Evolutionary conservation across 2,888 invertebrate species (phyloP).

Genomic region (Macrosiphum euphorbiae): DNA sequence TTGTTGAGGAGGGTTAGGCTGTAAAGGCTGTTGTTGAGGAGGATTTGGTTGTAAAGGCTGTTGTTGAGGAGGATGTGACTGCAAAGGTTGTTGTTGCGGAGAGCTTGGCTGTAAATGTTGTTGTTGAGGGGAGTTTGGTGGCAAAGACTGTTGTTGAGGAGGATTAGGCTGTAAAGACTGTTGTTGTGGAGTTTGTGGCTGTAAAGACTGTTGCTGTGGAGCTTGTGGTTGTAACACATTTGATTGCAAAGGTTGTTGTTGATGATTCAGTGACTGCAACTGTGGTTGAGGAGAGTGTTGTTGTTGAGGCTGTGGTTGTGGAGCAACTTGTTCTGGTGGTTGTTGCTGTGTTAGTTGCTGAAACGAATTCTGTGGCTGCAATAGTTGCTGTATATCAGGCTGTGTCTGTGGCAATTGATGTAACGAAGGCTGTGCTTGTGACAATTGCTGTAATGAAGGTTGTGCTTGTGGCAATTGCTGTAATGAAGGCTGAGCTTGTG

Average conservation of each 20-base stretch:
- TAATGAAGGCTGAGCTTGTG: neutral
- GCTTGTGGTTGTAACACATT: neutral
- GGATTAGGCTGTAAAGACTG: neutral
- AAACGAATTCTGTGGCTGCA: neutral
- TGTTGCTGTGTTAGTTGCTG: neutral
- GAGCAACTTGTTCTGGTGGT: neutral
- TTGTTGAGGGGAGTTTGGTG: neutral
- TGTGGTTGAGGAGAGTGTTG: slow-evolving; percentile 34
- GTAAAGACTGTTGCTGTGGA: neutral
- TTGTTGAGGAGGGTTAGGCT: neutral
- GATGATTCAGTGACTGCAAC: neutral
- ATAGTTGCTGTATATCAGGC: neutral
- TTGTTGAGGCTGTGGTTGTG: slow-evolving; percentile 41
- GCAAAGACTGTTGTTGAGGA: neutral
- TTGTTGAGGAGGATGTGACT: neutral
- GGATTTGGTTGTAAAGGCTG: neutral
- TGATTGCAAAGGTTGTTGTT: neutral
- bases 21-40: slow-evolving; percentile 23
- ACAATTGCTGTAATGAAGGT: neutral
- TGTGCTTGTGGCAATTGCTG: neutral
- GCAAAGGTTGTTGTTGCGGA: neutral
- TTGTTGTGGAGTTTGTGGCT: neutral
- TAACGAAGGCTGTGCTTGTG: neutral
- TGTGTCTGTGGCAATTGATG: neutral
- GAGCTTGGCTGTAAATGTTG: neutral